A percentile compares a stretch with the other conserved stretches of the same genome.
phyloP scores from a whole-genome alignment of 2,888 invertebrate genomes.

The Homarus gammarus region DNA sequence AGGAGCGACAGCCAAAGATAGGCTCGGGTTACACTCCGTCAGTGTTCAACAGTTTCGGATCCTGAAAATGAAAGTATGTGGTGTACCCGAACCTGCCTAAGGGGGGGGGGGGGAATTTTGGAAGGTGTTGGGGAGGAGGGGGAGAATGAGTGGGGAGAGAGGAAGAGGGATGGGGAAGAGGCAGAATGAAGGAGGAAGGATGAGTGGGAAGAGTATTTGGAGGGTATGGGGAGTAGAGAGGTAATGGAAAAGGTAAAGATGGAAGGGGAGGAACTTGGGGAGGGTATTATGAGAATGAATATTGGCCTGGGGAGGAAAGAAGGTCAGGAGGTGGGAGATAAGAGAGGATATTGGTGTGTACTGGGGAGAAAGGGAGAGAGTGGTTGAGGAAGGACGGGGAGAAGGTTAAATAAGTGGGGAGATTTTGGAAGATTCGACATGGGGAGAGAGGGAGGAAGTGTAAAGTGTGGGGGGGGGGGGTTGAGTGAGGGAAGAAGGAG shows the following conservation, averaged over 20 bases:
- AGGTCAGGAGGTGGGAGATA: too few relatives aligned
- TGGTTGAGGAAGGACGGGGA: too few relatives aligned
- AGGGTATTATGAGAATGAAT: too few relatives aligned
- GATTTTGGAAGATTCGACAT: background rate
- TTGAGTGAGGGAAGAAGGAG: background rate
- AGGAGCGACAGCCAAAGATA: too few relatives aligned
- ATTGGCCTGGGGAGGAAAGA: too few relatives aligned
- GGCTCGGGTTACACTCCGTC: background rate
- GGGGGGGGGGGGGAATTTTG: background rate
- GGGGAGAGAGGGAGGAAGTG: background rate
- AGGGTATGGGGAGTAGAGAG: too few relatives aligned
- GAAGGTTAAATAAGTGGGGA: too few relatives aligned
- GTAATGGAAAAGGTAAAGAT: too few relatives aligned
- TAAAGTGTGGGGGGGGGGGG: background rate
- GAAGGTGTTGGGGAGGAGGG: background rate
- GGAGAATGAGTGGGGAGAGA: background rate
- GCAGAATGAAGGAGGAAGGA: background rate
- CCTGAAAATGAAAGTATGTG: conserved; percentile 44
- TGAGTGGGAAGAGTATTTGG: background rate
- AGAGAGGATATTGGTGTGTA: too few relatives aligned
- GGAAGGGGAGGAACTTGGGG: too few relatives aligned
- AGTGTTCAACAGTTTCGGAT: conserved; percentile 8
- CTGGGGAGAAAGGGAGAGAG: too few relatives aligned
- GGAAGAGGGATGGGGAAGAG: background rate
- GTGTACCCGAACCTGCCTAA: conserved; percentile 25